Evolutionary conservation across 2,888 invertebrate species (phyloP).

Genomic region (Oasisia sp.): DNA sequence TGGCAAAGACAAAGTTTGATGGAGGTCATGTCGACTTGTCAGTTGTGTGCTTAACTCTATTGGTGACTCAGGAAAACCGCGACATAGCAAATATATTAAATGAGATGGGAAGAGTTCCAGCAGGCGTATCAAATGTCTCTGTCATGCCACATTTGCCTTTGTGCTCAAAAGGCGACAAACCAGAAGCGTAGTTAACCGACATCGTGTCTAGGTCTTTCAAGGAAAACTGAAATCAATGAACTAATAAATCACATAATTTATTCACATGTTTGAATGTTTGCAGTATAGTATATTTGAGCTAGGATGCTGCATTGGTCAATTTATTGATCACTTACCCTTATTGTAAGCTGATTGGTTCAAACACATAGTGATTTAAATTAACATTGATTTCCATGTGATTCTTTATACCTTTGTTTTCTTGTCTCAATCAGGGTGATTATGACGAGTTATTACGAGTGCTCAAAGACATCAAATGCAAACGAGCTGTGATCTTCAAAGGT

Average conservation of each 20-base stretch:
- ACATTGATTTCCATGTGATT: neutral
- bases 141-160: conserved; percentile 93
- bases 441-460: neutral
- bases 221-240: neutral
- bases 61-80: too few relatives aligned
- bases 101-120: conserved; percentile 62
- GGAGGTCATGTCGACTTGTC: too few relatives aligned
- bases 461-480: neutral
- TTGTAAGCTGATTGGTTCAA: neutral
- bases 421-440: neutral
- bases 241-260: neutral
- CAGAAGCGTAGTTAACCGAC: conserved; percentile 97
- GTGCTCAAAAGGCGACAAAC: conserved; percentile 91
- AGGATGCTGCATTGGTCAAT: too few relatives aligned
- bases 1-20: too few relatives aligned
- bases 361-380: neutral
- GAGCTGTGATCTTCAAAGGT: neutral
- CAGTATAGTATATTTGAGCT: neutral
- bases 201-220: conserved; percentile 68
- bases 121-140: conserved; percentile 84
- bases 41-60: too few relatives aligned
- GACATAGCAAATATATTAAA: too few relatives aligned
- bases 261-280: neutral
- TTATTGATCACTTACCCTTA: too few relatives aligned
- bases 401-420: neutral